phyloP scores from a whole-genome alignment of 2,113 vertebrate species.

The Corythoichthys intestinalis region DNA sequence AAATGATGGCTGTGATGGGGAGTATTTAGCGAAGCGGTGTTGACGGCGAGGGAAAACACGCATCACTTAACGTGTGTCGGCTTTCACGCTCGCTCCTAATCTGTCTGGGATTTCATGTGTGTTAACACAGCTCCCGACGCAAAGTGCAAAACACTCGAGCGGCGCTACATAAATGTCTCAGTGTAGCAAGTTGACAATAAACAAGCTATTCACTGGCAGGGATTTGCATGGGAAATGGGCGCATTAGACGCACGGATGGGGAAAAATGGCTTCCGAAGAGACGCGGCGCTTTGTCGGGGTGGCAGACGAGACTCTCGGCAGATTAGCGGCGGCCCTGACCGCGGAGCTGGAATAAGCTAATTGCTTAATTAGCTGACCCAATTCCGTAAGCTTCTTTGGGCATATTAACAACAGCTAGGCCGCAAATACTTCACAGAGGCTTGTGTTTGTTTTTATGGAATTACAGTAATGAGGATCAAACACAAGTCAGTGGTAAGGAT shows the following conservation, averaged over 20 bases:
- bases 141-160: slow-evolving; percentile 67
- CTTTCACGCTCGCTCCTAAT: slow-evolving; percentile 69
- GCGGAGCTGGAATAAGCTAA: slow-evolving; percentile 75
- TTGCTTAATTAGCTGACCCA: slow-evolving; percentile 81
- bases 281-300: slow-evolving; percentile 63
- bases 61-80: slow-evolving; percentile 51
- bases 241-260: slow-evolving; percentile 64
- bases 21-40: slow-evolving; percentile 4
- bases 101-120: slow-evolving; percentile 71
- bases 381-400: slow-evolving; percentile 77
- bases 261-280: slow-evolving; percentile 56
- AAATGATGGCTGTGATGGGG: background rate
- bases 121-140: slow-evolving; percentile 70
- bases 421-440: slow-evolving; percentile 68
- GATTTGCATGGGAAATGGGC: slow-evolving; percentile 75
- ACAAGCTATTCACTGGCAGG: slow-evolving; percentile 70
- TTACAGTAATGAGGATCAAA: slow-evolving; percentile 74
- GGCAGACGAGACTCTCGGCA: slow-evolving; percentile 53
- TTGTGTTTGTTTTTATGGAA: slow-evolving; percentile 66
- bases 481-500: slow-evolving; percentile 47
- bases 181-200: slow-evolving; percentile 70
- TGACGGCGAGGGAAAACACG: slow-evolving; percentile 4
- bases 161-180: slow-evolving; percentile 70
- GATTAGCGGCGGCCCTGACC: slow-evolving; percentile 72
- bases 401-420: slow-evolving; percentile 72